These are phyloP conservation scores for Spialia ferax DNA, from an alignment of 2,888 invertebrate species.

Conservation along the genomic window DNA sequence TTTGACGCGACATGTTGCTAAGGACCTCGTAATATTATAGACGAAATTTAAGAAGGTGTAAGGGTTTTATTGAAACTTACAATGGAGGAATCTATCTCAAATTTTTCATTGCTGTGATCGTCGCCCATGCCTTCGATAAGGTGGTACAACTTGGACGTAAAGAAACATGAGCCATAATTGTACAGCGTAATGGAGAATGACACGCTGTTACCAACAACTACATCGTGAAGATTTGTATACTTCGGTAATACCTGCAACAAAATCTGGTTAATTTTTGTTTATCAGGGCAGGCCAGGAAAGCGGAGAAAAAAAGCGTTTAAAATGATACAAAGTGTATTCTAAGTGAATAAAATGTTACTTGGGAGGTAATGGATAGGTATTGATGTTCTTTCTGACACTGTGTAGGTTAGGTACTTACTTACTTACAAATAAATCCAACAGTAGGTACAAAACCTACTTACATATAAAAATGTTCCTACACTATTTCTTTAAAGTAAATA, in stretches of 20 bases:
- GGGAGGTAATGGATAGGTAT: no score
- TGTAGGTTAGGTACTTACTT: no score
- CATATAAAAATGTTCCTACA: no score
- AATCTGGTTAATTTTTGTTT: neutral
- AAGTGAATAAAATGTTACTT: no score
- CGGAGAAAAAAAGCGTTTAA: no score
- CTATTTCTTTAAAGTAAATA: no score
- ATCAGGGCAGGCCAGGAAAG: no score
- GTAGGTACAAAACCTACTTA: no score
- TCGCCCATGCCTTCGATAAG: constrained; percentile 71
- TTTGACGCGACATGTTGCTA: neutral
- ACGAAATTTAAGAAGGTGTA: neutral
- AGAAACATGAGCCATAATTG: constrained; percentile 72
- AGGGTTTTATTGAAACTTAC: constrained; percentile 56
- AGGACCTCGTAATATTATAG: neutral
- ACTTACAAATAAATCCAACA: no score
- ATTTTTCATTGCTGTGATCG: constrained; percentile 65
- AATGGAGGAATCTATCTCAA: constrained; percentile 68
- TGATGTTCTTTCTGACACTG: no score
- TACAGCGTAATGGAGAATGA: constrained; percentile 64
- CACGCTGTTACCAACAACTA: constrained; percentile 65
- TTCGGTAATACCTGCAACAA: constrained; percentile 70
- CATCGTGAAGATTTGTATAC: constrained; percentile 69
- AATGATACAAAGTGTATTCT: no score
- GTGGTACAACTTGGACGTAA: constrained; percentile 71